A percentile compares a stretch with the other conserved stretches of the same genome.
Conservation (phyloP, 30 jellyfish, hydroid and myxozoan species). For the Chrysaora quinquecirrha region DNA sequence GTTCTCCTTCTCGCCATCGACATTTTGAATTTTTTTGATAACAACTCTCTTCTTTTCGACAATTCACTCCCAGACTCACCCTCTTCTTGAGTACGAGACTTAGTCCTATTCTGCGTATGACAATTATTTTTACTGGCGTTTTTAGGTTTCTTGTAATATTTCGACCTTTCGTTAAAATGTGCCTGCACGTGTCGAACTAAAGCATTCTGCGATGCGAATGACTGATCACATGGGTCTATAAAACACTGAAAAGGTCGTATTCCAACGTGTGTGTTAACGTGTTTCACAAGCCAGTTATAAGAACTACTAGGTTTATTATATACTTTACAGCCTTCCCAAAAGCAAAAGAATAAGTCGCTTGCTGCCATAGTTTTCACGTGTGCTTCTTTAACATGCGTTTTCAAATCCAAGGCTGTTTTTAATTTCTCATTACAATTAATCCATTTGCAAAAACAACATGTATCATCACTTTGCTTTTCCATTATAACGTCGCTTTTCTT, state of each 20-base stretch:
- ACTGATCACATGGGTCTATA: constrained; percentile 78
- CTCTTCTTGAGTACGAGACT: constrained; percentile 36
- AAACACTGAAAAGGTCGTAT: constrained; percentile 88
- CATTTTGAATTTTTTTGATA: constrained; percentile 7
- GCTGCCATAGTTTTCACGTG: constrained; percentile 74
- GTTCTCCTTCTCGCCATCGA: constrained; percentile 44
- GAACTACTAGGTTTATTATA: constrained; percentile 90
- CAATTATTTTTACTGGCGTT: neutral
- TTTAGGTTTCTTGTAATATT: constrained; percentile 36
- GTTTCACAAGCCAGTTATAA: constrained; percentile 84
- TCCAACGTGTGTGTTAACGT: constrained; percentile 84
- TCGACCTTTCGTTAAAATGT: constrained; percentile 77
- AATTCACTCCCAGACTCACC: constrained; percentile 37
- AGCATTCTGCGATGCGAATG: constrained; percentile 92
- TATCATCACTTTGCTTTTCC: no score
- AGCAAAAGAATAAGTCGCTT: constrained; percentile 80
- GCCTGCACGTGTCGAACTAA: constrained; percentile 93
- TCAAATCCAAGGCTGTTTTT: constrained; percentile 57
- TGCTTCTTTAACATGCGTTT: constrained; percentile 71
- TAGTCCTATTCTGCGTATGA: constrained; percentile 5
- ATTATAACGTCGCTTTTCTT: no score
- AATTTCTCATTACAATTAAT: constrained; percentile 61
- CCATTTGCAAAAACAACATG: constrained; percentile 69
- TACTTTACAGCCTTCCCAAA: constrained; percentile 88
- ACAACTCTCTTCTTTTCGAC: constrained; percentile 18